These are phyloP conservation scores for Acanthisitta chloris DNA, from an alignment of 2,113 vertebrate species.

Conservation along the genomic window DNA sequence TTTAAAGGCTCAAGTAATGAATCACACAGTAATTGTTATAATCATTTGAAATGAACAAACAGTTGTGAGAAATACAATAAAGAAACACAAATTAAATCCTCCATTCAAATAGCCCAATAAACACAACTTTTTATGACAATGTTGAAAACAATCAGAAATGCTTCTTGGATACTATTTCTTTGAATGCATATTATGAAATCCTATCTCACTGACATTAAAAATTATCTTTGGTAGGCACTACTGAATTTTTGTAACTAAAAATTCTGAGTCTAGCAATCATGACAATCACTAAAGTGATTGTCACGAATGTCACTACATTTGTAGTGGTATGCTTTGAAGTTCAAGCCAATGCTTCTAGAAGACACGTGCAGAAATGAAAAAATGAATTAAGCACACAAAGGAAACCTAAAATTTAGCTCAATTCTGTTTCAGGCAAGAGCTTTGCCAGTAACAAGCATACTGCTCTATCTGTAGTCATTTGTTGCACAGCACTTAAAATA, in stretches of 20 bases:
- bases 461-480: not conserved
- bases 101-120: not conserved
- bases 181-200: not conserved
- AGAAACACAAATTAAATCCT: not conserved
- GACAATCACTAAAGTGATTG: not conserved
- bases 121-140: not conserved
- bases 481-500: constrained; percentile 10
- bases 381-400: not conserved
- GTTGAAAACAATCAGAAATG: not conserved
- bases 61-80: not conserved
- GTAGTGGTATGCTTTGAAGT: not conserved
- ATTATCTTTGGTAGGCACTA: not conserved
- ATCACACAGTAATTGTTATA: not conserved
- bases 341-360: not conserved
- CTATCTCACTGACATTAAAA: not conserved
- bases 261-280: not conserved
- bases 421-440: not conserved
- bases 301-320: no score
- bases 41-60: not conserved
- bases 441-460: not conserved
- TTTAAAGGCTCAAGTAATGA: not conserved
- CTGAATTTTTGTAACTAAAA: not conserved
- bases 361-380: not conserved
- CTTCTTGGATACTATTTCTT: not conserved
- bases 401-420: not conserved